A percentile compares a stretch with the other conserved stretches of the same genome.
Evolutionary conservation across 2,113 vertebrate species (phyloP).

Genomic region (Phaetusa simplex): DNA sequence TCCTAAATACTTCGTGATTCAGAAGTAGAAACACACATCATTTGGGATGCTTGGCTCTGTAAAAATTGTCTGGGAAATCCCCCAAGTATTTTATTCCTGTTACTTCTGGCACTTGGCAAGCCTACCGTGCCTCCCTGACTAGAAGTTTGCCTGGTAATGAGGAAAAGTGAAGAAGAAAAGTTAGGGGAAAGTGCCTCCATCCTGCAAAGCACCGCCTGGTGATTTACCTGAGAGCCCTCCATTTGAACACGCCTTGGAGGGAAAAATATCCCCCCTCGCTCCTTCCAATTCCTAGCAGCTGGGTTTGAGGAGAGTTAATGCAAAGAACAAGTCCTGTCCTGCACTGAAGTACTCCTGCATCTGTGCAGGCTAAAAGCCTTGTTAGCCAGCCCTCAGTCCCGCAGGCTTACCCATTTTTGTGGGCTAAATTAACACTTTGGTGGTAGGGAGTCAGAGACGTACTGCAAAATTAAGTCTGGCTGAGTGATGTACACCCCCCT

Average conservation of each 20-base stretch:
- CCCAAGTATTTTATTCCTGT: background rate
- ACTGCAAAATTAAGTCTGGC: background rate
- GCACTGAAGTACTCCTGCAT: background rate
- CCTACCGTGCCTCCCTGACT: accelerated
- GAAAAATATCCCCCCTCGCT: background rate
- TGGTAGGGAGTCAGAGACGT: background rate
- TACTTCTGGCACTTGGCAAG: constrained; percentile 16
- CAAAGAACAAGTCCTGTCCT: constrained; percentile 38
- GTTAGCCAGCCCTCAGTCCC: background rate
- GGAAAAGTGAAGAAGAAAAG: background rate
- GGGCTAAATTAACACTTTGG: background rate
- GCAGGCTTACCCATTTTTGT: background rate
- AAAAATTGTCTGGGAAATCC: constrained; percentile 46
- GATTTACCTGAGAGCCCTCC: background rate
- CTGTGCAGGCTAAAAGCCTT: background rate
- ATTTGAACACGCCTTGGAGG: background rate
- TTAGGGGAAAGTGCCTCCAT: background rate
- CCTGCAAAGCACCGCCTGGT: background rate
- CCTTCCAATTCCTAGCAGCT: background rate
- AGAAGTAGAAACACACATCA: background rate
- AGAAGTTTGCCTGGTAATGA: background rate
- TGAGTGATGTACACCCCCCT: background rate
- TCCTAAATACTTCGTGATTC: background rate
- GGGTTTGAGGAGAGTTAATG: background rate
- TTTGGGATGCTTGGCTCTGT: background rate